Evolutionary conservation across 2,797 vertebrate genomes (phyloP).

Genomic region (Fundulus diaphanus): DNA sequence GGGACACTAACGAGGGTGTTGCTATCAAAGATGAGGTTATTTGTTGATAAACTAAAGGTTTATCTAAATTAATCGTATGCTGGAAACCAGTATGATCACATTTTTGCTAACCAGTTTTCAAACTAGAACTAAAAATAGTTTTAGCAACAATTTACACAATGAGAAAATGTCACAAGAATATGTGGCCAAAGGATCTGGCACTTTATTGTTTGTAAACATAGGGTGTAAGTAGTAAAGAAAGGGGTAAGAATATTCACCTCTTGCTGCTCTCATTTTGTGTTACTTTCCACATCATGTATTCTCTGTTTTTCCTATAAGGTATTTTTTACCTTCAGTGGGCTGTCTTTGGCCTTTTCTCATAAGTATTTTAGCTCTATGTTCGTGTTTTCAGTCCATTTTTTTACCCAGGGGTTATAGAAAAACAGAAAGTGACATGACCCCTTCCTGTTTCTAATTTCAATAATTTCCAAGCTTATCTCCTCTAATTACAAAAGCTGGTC

Average conservation of each 20-base stretch:
- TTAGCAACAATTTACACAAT: no score
- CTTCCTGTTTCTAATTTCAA: conserved; percentile 19
- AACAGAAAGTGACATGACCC: neutral
- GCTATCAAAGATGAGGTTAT: no score
- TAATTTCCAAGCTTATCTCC: conserved; percentile 27
- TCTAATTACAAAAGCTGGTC: conserved; percentile 55
- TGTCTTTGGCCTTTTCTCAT: neutral
- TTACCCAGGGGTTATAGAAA: neutral
- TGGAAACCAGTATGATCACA: no score
- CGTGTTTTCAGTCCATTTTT: neutral
- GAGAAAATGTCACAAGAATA: no score
- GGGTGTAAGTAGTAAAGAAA: neutral
- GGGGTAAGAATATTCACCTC: neutral
- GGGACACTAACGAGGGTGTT: no score
- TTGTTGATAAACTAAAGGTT: no score
- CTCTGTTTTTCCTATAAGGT: neutral
- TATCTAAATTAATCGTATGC: no score
- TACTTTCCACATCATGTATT: neutral
- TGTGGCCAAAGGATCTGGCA: no score
- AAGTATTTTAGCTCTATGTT: neutral
- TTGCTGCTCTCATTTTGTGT: neutral
- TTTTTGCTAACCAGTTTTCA: no score
- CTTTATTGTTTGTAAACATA: no score
- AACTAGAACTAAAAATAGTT: no score
- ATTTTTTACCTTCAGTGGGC: neutral